These are phyloP conservation scores for Leiothrix lutea DNA, from an alignment of 2,113 vertebrate species.

Conservation along the genomic window DNA sequence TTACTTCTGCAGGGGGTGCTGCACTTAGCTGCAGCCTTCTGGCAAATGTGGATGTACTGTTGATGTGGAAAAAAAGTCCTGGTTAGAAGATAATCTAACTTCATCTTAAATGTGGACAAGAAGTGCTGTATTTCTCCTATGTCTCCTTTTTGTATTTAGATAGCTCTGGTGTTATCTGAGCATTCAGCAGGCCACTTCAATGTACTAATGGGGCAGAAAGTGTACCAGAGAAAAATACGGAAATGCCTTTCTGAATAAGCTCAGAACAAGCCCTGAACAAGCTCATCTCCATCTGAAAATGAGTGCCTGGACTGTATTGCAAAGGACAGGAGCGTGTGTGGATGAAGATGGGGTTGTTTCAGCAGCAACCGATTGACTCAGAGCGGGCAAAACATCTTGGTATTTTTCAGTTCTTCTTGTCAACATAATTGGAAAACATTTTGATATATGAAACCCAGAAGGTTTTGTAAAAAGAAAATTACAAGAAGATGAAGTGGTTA, in stretches of 20 bases:
- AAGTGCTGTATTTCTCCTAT: not conserved
- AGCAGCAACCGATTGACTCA: not conserved
- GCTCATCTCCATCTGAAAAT: not conserved
- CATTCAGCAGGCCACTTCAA: not conserved
- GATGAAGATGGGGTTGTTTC: not conserved
- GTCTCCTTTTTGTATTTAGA: not conserved
- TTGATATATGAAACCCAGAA: not conserved
- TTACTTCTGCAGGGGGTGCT: not conserved
- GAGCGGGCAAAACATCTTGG: not conserved
- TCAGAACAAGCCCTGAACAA: not conserved
- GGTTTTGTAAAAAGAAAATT: not conserved
- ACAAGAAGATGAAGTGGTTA: not conserved
- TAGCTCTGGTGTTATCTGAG: not conserved
- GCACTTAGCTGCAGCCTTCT: not conserved
- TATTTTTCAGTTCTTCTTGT: not conserved
- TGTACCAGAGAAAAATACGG: not conserved
- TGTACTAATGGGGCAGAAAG: not conserved
- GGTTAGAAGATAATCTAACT: not conserved
- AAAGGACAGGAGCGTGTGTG: not conserved
- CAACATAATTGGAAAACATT: not conserved
- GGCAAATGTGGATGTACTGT: not conserved
- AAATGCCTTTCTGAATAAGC: not conserved
- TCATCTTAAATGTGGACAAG: not conserved
- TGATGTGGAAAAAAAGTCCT: not conserved
- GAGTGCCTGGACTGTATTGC: rapidly evolving